Evolutionary conservation across 2,797 vertebrate species (phyloP).

Genomic region (Alectoris magna): DNA sequence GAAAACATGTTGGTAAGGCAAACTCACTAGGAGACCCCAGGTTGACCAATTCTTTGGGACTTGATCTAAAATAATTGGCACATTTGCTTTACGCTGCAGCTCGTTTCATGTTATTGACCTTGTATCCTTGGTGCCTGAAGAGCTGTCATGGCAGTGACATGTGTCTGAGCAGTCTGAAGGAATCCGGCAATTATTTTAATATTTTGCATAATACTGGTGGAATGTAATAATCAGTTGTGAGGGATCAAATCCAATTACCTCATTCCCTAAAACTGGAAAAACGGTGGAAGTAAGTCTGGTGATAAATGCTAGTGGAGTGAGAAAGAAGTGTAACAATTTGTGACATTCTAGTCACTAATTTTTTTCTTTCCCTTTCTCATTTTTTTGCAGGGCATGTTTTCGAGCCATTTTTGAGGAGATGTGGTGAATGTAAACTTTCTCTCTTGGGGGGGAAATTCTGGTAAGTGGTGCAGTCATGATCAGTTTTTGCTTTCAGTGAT

Average conservation of each 20-base stretch:
- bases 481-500: background rate
- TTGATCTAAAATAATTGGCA: conserved; percentile 38
- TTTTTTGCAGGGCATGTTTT: conserved; percentile 74
- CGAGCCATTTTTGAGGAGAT: conserved; percentile 77
- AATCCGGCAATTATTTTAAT: conserved; percentile 28
- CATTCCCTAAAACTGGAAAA: background rate
- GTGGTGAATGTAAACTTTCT: conserved; percentile 81
- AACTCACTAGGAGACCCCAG: background rate
- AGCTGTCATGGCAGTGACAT: background rate
- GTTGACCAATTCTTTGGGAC: background rate
- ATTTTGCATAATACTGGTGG: background rate
- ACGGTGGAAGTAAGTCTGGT: background rate
- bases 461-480: conserved; percentile 74
- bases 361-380: conserved; percentile 27
- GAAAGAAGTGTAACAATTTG: background rate
- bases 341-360: conserved; percentile 11
- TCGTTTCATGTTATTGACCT: background rate
- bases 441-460: conserved; percentile 70
- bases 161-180: conserved; percentile 8
- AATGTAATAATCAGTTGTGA: conserved; percentile 29
- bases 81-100: background rate
- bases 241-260: conserved; percentile 16
- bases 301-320: background rate
- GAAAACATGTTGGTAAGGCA: background rate
- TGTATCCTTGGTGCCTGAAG: background rate